phyloP scores from a whole-genome alignment of 2,113 vertebrate species.

The Murina feae region DNA sequence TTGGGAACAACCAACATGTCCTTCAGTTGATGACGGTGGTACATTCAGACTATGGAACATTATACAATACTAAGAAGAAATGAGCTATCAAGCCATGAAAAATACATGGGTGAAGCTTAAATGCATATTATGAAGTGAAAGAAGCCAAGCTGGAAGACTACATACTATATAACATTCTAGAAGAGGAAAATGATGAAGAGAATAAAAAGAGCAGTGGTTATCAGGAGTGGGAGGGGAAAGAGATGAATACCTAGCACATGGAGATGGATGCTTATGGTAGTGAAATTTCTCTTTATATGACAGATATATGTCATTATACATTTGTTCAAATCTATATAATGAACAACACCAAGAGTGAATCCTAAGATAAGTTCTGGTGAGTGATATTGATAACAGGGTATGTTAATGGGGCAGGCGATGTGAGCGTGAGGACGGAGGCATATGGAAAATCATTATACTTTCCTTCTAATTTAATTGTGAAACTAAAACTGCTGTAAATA shows the following conservation, averaged over 20 bases:
- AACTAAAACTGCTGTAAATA: background rate
- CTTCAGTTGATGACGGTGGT: background rate
- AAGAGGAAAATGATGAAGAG: background rate
- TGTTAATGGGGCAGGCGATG: background rate
- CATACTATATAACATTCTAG: background rate
- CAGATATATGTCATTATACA: background rate
- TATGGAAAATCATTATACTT: background rate
- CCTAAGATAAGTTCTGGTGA: background rate
- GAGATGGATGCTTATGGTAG: background rate
- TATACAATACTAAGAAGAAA: background rate
- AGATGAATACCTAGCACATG: background rate
- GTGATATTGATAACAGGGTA: background rate
- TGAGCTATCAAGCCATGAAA: background rate
- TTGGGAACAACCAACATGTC: background rate
- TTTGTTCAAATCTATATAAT: background rate
- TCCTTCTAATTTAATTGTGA: background rate
- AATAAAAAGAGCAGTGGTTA: background rate
- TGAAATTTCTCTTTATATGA: background rate
- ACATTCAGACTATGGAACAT: background rate
- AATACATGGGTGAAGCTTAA: background rate
- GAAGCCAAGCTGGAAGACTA: background rate
- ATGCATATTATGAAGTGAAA: background rate
- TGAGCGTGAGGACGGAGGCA: background rate
- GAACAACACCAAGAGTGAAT: background rate
- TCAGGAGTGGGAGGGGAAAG: too few species aligned